Evolutionary conservation across 2,888 invertebrate species (phyloP).

Genomic region (Leptopterna dolabrata): DNA sequence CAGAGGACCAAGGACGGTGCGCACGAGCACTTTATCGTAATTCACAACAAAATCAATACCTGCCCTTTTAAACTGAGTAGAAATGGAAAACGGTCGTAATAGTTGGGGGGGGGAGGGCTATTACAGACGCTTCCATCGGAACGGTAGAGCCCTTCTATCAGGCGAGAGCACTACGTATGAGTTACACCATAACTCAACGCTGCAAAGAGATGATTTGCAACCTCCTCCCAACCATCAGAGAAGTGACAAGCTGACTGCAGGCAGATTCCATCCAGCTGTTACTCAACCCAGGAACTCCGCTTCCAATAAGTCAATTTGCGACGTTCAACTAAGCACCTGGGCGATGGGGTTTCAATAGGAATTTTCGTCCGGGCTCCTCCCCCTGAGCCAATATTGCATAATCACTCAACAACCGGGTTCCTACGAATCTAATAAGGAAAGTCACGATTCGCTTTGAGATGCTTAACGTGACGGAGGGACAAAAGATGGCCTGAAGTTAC

Average conservation of each 20-base stretch:
- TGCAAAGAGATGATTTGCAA: neutral
- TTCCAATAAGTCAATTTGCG: constrained; percentile 1
- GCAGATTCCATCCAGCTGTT: neutral
- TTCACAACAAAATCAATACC: too few relatives aligned
- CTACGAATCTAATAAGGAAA: neutral
- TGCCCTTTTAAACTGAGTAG: too few relatives aligned
- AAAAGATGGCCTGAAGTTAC: neutral
- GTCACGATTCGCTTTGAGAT: neutral
- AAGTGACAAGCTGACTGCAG: neutral
- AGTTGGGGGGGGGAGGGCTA: too few relatives aligned
- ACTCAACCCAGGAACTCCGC: neutral
- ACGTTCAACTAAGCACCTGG: neutral
- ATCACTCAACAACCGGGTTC: neutral
- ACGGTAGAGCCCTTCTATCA: too few relatives aligned
- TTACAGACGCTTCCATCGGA: too few relatives aligned
- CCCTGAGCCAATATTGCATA: neutral
- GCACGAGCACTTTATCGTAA: too few relatives aligned
- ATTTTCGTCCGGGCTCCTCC: neutral
- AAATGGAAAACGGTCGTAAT: too few relatives aligned
- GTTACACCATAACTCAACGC: too few relatives aligned
- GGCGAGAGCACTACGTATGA: too few relatives aligned
- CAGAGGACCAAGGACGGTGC: too few relatives aligned
- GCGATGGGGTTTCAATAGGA: neutral
- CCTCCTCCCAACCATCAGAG: neutral
- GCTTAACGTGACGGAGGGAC: neutral